Evolutionary conservation across 2,888 invertebrate genomes (phyloP).

Genomic region (Leucophenga montana): DNA sequence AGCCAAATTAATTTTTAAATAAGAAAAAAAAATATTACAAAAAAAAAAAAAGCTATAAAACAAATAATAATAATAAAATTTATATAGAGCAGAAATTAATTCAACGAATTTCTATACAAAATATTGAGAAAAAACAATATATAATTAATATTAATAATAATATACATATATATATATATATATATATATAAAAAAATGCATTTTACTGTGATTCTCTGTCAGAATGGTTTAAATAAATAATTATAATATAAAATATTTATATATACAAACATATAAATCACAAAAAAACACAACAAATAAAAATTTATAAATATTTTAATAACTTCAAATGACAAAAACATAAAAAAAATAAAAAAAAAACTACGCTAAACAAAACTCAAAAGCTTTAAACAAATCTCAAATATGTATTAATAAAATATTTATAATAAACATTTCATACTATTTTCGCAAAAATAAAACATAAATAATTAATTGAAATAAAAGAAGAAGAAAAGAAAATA

Average conservation of each 20-base stretch:
- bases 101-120: conserved; percentile 56
- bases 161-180: conserved; percentile 24
- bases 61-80: conserved; percentile 25
- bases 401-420: conserved; percentile 1
- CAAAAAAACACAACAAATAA: conserved; percentile 33
- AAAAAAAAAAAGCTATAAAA: conserved; percentile 30
- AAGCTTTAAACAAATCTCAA: conserved; percentile 44
- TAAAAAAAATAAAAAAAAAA: conserved; percentile 34
- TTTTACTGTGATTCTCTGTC: conserved; percentile 67
- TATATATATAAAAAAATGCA: conserved; percentile 32
- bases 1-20: conserved; percentile 9
- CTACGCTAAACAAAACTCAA: conserved; percentile 31
- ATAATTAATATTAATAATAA: conserved; percentile 31
- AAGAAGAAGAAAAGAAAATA: conserved; percentile 25
- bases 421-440: neutral
- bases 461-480: conserved; percentile 16
- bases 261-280: conserved; percentile 36
- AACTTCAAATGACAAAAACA: conserved; percentile 14
- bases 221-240: conserved; percentile 57
- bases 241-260: conserved; percentile 40
- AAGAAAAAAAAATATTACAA: conserved; percentile 12
- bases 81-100: conserved; percentile 45
- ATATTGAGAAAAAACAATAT: conserved; percentile 19
- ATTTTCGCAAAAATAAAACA: conserved; percentile 13
- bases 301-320: conserved; percentile 41